A percentile compares a stretch with the other conserved stretches of the same genome.
Evolutionary conservation across 2,888 invertebrate genomes (phyloP).

Genomic region (Troilus luridus): DNA sequence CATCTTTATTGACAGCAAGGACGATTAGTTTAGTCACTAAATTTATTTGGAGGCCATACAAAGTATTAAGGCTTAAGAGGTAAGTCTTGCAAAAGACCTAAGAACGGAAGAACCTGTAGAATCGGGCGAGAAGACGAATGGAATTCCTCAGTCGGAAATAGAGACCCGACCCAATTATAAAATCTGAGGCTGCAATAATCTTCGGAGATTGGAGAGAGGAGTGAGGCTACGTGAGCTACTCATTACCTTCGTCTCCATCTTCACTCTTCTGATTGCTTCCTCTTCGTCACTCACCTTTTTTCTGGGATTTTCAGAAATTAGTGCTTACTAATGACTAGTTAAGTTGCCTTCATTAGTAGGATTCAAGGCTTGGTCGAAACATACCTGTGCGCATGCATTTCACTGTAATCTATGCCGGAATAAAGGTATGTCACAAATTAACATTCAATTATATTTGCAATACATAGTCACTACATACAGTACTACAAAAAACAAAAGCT

Average conservation of each 20-base stretch:
- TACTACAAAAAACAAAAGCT: no score
- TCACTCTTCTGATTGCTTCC: neutral
- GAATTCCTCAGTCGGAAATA: conserved; percentile 42
- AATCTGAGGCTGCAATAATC: conserved; percentile 32
- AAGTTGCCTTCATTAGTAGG: conserved; percentile 19
- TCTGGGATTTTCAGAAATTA: conserved; percentile 7
- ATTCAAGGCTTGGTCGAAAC: neutral
- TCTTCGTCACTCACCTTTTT: neutral
- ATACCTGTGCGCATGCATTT: neutral
- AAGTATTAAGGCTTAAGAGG: neutral
- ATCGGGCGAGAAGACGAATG: neutral
- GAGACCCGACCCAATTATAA: conserved; percentile 44
- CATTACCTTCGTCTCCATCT: conserved; percentile 31
- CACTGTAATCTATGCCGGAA: no score
- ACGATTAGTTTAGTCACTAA: neutral
- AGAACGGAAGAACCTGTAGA: neutral
- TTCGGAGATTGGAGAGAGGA: conserved; percentile 45
- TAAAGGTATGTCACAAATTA: no score
- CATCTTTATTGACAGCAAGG: neutral
- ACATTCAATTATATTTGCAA: no score
- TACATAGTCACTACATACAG: no score
- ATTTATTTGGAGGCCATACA: neutral
- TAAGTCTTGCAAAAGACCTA: neutral
- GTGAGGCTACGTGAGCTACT: conserved; percentile 27
- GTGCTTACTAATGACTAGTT: conserved; percentile 19